These are phyloP conservation scores for Cygnus olor DNA, from an alignment of 2,797 vertebrate species.

Conservation along the genomic window DNA sequence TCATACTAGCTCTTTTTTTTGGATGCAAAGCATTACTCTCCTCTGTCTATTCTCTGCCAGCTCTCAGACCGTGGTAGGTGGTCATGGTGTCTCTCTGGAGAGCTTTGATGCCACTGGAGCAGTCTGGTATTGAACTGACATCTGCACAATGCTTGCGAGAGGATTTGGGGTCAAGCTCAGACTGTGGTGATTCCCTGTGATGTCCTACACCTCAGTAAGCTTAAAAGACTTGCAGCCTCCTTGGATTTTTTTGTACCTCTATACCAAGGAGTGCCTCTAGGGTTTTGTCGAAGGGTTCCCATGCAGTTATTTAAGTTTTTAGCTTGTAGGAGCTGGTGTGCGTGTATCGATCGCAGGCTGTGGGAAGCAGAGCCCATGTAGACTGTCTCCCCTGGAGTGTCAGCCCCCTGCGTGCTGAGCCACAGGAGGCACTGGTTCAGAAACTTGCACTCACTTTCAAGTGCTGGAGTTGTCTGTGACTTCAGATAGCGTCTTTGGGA, in stretches of 20 bases:
- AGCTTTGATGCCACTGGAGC: background rate
- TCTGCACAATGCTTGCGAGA: background rate
- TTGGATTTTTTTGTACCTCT: background rate
- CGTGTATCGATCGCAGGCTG: background rate
- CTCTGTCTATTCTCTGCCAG: background rate
- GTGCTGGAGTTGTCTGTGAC: background rate
- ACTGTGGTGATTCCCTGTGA: background rate
- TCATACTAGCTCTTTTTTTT: background rate
- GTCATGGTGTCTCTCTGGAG: background rate
- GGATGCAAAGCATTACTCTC: background rate
- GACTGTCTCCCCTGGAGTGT: background rate
- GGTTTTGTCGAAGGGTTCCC: background rate
- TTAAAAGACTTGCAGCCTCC: background rate
- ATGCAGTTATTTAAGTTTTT: background rate
- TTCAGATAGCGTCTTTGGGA: background rate
- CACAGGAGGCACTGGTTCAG: background rate
- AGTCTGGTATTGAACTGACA: background rate
- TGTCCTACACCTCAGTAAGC: background rate
- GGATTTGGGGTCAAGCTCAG: background rate
- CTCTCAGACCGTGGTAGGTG: rapidly evolving
- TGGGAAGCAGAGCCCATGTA: background rate
- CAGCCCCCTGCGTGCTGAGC: background rate
- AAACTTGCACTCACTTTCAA: background rate
- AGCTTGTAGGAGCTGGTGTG: background rate
- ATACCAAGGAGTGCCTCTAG: background rate